Conservation (phyloP, 2,888 invertebrate genomes). For the Noctua janthina region DNA sequence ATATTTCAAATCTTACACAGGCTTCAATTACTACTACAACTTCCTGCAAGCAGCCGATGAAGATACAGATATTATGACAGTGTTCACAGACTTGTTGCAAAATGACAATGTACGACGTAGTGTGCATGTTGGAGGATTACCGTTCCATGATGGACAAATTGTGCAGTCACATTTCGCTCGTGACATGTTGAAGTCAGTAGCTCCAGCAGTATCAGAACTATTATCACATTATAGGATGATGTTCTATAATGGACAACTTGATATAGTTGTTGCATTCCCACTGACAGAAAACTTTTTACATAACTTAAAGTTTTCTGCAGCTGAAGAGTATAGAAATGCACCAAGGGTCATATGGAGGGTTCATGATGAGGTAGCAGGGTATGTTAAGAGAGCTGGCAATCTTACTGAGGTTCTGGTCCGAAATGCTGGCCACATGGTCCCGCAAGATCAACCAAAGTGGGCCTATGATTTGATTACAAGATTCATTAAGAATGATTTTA, state of each 20-base stretch:
- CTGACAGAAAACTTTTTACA: conserved; percentile 92
- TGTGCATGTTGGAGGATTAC: conserved; percentile 91
- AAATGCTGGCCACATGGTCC: conserved; percentile 94
- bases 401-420: conserved; percentile 93
- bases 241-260: conserved; percentile 92
- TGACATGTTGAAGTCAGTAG: conserved; percentile 91
- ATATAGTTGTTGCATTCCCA: conserved; percentile 91
- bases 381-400: conserved; percentile 92
- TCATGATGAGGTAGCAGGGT: conserved; percentile 92
- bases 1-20: conserved; percentile 92
- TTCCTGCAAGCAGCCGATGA: conserved; percentile 89
- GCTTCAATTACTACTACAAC: conserved; percentile 94
- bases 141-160: conserved; percentile 84
- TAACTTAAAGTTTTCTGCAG: conserved; percentile 91
- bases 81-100: conserved; percentile 78
- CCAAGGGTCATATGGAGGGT: conserved; percentile 92
- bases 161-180: conserved; percentile 88
- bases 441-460: conserved; percentile 91
- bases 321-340: conserved; percentile 91
- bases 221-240: conserved; percentile 89
- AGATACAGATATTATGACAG: conserved; percentile 83
- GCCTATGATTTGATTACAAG: conserved; percentile 89
- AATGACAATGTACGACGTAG: conserved; percentile 85
- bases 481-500: conserved; percentile 84
- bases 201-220: conserved; percentile 82